These are phyloP conservation scores for Monochamus alternatus DNA, from an alignment of 2,888 invertebrate species.

Conservation along the genomic window DNA sequence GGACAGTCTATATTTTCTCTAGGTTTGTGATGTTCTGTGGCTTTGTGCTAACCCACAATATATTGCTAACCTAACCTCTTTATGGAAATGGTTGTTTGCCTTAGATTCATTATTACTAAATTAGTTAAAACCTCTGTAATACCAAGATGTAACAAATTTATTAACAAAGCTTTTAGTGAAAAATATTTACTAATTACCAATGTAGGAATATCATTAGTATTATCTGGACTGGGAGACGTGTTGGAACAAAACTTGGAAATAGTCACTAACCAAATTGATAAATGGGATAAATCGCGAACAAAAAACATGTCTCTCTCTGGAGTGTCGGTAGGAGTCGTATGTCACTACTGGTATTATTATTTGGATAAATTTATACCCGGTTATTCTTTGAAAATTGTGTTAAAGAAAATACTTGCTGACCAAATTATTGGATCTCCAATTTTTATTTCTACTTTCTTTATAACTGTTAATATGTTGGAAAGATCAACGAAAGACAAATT, in stretches of 20 bases:
- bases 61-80: too few relatives aligned
- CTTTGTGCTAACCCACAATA: too few relatives aligned
- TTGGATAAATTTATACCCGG: slow-evolving; percentile 84
- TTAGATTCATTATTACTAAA: not conserved
- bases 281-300: slow-evolving; percentile 78
- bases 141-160: slow-evolving; percentile 38
- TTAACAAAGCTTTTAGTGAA: slow-evolving; percentile 73
- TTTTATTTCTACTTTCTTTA: slow-evolving; percentile 84
- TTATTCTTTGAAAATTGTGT: slow-evolving; percentile 76
- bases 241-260: slow-evolving; percentile 88
- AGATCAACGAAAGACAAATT: slow-evolving; percentile 76
- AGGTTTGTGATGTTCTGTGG: too few relatives aligned
- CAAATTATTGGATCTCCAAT: slow-evolving; percentile 89
- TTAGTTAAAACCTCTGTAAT: not conserved
- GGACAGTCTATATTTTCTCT: too few relatives aligned
- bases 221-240: slow-evolving; percentile 86
- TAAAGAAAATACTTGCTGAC: slow-evolving; percentile 87
- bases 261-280: slow-evolving; percentile 72
- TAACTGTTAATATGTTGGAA: slow-evolving; percentile 83
- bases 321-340: slow-evolving; percentile 82
- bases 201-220: slow-evolving; percentile 81
- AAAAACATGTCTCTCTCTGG: slow-evolving; percentile 86
- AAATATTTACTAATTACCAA: slow-evolving; percentile 87
- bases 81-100: too few relatives aligned
- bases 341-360: slow-evolving; percentile 90